A percentile compares a stretch with the other conserved stretches of the same genome.
Evolutionary conservation across 53 echinoderm and acorn worm species (phyloP).

Genomic region (Astropecten irregularis): DNA sequence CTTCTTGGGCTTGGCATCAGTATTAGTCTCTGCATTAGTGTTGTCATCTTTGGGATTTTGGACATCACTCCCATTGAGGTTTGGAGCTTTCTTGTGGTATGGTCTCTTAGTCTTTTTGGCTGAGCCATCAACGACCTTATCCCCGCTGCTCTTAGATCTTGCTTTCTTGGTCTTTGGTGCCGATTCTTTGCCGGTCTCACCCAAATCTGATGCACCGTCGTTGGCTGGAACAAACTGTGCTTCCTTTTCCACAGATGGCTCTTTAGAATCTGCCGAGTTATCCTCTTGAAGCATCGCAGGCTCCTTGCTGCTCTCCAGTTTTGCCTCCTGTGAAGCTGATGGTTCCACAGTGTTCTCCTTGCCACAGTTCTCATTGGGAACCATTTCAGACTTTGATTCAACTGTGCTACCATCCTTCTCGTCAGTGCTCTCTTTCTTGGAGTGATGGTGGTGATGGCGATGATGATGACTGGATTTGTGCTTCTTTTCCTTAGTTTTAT

Average conservation of each 20-base stretch:
- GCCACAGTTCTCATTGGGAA: background rate
- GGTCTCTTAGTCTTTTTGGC: slow-evolving; percentile 8
- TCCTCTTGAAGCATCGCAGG: background rate
- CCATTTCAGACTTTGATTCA: background rate
- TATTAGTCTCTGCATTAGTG: background rate
- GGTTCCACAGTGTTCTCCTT: background rate
- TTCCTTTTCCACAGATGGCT: no score
- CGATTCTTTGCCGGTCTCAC: background rate
- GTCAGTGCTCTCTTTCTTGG: slow-evolving; percentile 8
- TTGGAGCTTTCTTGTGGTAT: background rate
- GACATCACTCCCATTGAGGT: background rate
- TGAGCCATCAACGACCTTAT: slow-evolving; percentile 11
- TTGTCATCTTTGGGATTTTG: background rate
- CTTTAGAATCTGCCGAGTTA: no score
- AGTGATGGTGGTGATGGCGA: slow-evolving; percentile 31
- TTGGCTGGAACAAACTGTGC: no score
- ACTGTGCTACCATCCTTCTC: background rate
- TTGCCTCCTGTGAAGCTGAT: no score
- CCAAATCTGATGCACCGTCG: background rate
- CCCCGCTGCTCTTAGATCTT: background rate
- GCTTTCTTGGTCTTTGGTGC: background rate
- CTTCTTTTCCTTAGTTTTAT: slow-evolving; percentile 18
- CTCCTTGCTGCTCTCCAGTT: background rate
- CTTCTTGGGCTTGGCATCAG: slow-evolving; percentile 17
- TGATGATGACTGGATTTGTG: slow-evolving; percentile 20